A percentile compares a stretch with the other conserved stretches of the same genome.
phyloP scores from a whole-genome alignment of 2,113 vertebrate genomes.

The Labeo rohita region DNA sequence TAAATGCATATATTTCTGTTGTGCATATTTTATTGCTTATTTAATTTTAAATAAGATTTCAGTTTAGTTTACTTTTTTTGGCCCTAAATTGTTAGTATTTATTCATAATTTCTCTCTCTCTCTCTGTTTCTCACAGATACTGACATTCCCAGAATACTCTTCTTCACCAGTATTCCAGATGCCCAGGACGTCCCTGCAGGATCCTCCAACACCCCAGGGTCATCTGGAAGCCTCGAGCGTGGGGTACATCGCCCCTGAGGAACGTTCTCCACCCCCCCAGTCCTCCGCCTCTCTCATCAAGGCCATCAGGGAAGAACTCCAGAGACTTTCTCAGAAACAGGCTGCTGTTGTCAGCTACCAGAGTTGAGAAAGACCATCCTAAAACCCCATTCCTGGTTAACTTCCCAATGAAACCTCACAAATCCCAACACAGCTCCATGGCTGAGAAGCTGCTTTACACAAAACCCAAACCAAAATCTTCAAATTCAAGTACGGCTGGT shows the following conservation, averaged over 20 bases:
- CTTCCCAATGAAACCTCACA: neutral
- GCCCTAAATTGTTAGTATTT: neutral
- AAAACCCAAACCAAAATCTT: slow-evolving; percentile 23
- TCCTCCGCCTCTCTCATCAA: slow-evolving; percentile 97
- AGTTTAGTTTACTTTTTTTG: too few relatives aligned
- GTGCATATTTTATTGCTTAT: neutral
- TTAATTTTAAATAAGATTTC: too few relatives aligned
- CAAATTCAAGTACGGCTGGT: slow-evolving; percentile 41
- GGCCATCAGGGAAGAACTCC: slow-evolving; percentile 96
- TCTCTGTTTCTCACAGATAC: slow-evolving; percentile 75
- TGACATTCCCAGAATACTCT: slow-evolving; percentile 89
- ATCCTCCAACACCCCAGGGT: slow-evolving; percentile 85
- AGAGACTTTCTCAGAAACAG: slow-evolving; percentile 96
- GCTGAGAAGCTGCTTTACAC: slow-evolving; percentile 32
- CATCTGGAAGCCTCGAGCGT: slow-evolving; percentile 83
- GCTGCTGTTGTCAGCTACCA: slow-evolving; percentile 85
- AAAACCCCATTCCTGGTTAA: neutral
- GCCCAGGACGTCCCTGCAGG: slow-evolving; percentile 86
- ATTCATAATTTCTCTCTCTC: neutral
- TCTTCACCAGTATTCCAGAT: slow-evolving; percentile 91
- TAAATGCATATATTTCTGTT: neutral
- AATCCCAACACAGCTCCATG: slow-evolving; percentile 19
- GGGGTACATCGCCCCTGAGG: slow-evolving; percentile 87
- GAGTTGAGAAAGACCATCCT: slow-evolving; percentile 67
- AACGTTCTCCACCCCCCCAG: slow-evolving; percentile 85